Evolutionary conservation across 1,140 invertebrate genomes (phyloP), one percentile per base, ranked within the genome.

Genomic region (Leptonema lineaticorne): DNA sequence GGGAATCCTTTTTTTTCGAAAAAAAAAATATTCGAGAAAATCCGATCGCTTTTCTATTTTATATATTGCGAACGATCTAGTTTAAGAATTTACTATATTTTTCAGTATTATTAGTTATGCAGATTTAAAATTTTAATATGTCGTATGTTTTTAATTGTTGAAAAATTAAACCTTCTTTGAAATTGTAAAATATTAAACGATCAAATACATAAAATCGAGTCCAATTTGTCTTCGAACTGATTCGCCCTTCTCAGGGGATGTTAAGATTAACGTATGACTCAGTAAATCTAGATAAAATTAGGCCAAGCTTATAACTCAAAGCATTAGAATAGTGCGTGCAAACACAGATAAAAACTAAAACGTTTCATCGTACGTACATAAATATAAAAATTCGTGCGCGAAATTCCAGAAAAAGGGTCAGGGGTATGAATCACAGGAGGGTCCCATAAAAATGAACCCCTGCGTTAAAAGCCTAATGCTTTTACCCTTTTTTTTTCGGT

Each of bases 401-500:
- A 53, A 24, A 53, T 26, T n/a, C n/a, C n/a, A 53, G 50, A 24
- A 53, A 53, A 53, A 53, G 50, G 50, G 50, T 53, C 50, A n/a
- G 18, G 50, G 7, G 50, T 7, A 53, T 53, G 50, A 53, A 53
- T 53, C 50, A 53, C 50, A 53, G 50, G 27, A 53, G 50, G 50
- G 50, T 24, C 46, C 50, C 50, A 53, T 53, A 53, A 53, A 53
- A 53, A 53, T 53, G 50, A 53, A 24, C 50, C 50, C 50, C n/a
- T n/a, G n/a, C 50, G 50, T 53, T 53, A 53, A 53, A 53, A 53
- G 50, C 50, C 27, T 53, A 53, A 53, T 53, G 50, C 50, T 24
- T 53, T 9, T 53, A 53, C 50, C 50, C 50, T 53, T 53, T 53
- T 24, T n/a, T n/a, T n/a, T n/a, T 7, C 50, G 24, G 50, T 26